These are phyloP conservation scores for Scytalopus superciliaris DNA, from an alignment of 2,113 vertebrate species.

Conservation along the genomic window DNA sequence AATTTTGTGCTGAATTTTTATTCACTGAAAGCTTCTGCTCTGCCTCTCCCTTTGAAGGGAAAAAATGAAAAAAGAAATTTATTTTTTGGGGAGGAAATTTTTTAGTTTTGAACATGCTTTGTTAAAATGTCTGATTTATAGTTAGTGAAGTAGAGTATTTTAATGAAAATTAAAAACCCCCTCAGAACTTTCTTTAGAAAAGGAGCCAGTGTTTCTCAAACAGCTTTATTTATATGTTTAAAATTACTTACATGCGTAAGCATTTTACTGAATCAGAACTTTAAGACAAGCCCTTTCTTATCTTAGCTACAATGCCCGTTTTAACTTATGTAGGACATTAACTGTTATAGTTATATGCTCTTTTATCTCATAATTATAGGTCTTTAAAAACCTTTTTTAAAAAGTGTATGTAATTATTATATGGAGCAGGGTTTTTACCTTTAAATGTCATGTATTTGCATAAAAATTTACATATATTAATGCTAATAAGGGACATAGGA, in stretches of 20 bases:
- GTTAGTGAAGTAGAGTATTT: background rate
- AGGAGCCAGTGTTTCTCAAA: background rate
- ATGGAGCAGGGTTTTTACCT: background rate
- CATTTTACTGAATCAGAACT: background rate
- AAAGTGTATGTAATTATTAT: background rate
- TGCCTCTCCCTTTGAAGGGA: background rate
- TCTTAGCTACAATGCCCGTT: background rate
- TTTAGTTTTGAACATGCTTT: background rate
- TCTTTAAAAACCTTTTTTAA: background rate
- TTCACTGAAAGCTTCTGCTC: background rate
- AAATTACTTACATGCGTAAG: background rate
- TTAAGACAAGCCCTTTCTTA: background rate
- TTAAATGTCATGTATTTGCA: background rate
- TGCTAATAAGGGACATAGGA: background rate
- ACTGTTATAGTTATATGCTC: background rate
- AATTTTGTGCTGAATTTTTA: background rate
- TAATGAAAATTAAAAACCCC: background rate
- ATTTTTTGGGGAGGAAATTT: background rate
- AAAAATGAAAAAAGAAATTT: background rate
- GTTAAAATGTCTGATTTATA: background rate
- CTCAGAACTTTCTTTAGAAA: background rate
- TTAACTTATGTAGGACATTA: background rate
- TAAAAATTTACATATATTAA: constrained; percentile 2
- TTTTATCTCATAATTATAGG: constrained; percentile 9
- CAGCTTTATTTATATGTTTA: background rate